Conservation (phyloP, 1,140 invertebrate genomes). For the Pectinophora gossypiella region DNA sequence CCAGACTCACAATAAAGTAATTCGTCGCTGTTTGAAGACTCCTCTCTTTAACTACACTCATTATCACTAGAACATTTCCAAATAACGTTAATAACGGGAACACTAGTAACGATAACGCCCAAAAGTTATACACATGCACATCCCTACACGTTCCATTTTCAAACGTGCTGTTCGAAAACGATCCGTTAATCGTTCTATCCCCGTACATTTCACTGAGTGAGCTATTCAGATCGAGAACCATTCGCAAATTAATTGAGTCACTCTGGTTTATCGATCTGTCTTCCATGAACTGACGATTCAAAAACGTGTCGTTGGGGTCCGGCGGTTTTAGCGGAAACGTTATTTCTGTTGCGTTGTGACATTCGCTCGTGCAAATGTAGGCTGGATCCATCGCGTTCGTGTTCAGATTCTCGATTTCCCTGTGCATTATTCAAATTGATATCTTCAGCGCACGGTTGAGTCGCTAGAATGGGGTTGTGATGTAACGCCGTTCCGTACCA, state of each 20-base stretch:
- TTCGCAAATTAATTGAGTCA: conserved; percentile 15
- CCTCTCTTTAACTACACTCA: conserved; percentile 93
- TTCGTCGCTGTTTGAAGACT: conserved; percentile 96
- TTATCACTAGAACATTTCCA: conserved; percentile 96
- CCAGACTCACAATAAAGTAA: conserved; percentile 98
- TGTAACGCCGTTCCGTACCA: background rate
- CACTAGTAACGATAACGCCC: conserved; percentile 89
- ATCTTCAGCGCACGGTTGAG: background rate
- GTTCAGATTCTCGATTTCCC: conserved; percentile 8
- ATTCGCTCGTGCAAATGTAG: conserved; percentile 17
- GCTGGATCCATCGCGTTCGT: conserved; percentile 20
- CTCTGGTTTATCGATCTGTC: conserved; percentile 9
- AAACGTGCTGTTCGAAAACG: conserved; percentile 36
- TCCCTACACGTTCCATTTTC: conserved; percentile 49
- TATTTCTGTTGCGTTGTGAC: conserved; percentile 29
- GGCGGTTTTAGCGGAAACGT: conserved; percentile 22
- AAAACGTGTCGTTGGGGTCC: conserved; percentile 13
- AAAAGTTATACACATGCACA: conserved; percentile 80
- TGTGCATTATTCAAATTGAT: conserved; percentile 17
- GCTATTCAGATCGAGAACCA: conserved; percentile 24
- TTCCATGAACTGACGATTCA: conserved; percentile 4
- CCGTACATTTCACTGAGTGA: conserved; percentile 34
- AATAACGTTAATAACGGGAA: conserved; percentile 96
- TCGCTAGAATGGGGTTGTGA: background rate
- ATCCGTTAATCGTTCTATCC: conserved; percentile 29